Evolutionary conservation across 30 jellyfish, hydroid and myxozoan species (phyloP), one percentile per base, ranked within the genome.

Genomic region (Aurelia sp.): DNA sequence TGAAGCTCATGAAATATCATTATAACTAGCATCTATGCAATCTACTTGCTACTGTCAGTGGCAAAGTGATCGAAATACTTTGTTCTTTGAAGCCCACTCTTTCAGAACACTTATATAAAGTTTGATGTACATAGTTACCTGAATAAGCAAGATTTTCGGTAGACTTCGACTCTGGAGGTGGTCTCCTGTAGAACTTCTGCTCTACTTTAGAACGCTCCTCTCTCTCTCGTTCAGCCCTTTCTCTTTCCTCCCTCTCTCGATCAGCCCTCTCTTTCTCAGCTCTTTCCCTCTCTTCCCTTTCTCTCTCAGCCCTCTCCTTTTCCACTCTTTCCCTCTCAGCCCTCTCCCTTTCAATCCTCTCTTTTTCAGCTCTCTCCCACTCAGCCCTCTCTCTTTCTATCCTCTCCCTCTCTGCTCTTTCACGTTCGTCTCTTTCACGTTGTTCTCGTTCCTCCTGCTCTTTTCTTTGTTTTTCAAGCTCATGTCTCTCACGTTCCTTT

Each of bases 391-490:
- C 91, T 20, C 82, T 44, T 44, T 80, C 91, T 9, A 38, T 57
- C 17, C 76, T 63, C 40, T 68, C 82, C 17, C 91, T 16, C 38
- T 80, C 75, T 13, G 73, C 82, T 22, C 75, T 63, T 31, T 47
- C 82, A 10, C 41, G 60, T 57, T 80, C 91, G 5, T 31, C 63
- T 31, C 75, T 51, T 48, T 80, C 91, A 5, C 82, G 58, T 17
- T 59, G 77, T 11, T 20, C 84, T 18, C 85, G 50, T 24, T 81
- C 91, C 59, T 65, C 91, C 35, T 80, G 53, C 59, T 80, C 82
- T 40, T 40, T 13, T 78, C 47, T 22, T 61, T 78, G 89, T 20
- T 60, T 77, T 21, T 24, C 65, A 57, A 40, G 90, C 51, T 80
- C 91, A 24, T 68, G 52, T 24, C 44, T 19, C 62, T 57, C 77